Conservation (phyloP, 2,888 invertebrate genomes). For the Drosophila prostipennis region DNA sequence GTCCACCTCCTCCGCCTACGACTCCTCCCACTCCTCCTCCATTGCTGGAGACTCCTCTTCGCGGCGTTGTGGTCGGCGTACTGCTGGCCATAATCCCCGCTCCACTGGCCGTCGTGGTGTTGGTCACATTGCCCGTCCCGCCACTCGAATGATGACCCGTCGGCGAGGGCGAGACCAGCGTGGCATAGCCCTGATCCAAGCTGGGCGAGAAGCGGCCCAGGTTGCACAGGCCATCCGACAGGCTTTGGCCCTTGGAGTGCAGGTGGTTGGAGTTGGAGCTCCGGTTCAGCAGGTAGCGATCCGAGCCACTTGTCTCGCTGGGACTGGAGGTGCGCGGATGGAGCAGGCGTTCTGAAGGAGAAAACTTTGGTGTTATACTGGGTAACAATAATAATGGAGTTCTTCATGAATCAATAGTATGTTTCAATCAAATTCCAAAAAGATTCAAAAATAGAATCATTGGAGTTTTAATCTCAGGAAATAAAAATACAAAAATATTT, state of each 20-base stretch:
- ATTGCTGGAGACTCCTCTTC: slow-evolving; percentile 42
- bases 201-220: slow-evolving; percentile 87
- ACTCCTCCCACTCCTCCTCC: slow-evolving; percentile 24
- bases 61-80: slow-evolving; percentile 64
- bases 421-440: no score
- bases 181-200: slow-evolving; percentile 93
- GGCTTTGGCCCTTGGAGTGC: slow-evolving; percentile 83
- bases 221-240: slow-evolving; percentile 83
- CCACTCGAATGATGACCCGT: slow-evolving; percentile 79
- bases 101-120: slow-evolving; percentile 83
- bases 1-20: slow-evolving; percentile 15
- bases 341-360: slow-evolving; percentile 77
- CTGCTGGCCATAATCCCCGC: slow-evolving; percentile 56
- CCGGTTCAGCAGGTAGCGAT: slow-evolving; percentile 83
- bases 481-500: no score
- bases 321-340: slow-evolving; percentile 82
- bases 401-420: no score
- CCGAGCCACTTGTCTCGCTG: slow-evolving; percentile 84
- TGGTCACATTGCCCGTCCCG: slow-evolving; percentile 48
- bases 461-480: no score
- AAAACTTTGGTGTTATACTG: no score
- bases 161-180: slow-evolving; percentile 88
- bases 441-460: no score
- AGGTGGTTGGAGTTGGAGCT: slow-evolving; percentile 82
- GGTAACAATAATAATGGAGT: no score